phyloP scores from a whole-genome alignment of 2,888 invertebrate species.

The Liopterus haemorrhoidalis region DNA sequence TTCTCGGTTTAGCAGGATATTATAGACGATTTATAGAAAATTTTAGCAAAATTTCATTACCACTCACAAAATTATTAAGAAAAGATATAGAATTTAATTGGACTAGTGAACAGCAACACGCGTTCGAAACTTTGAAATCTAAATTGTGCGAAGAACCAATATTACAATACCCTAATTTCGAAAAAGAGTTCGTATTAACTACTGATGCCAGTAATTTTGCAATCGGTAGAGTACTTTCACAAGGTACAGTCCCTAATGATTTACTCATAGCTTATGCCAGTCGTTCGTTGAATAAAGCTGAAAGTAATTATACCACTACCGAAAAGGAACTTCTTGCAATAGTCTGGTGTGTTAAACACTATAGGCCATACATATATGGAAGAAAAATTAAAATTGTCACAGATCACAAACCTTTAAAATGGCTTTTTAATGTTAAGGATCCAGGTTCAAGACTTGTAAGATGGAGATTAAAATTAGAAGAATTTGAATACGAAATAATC shows the following conservation, averaged over 20 bases:
- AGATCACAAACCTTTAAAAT: slow-evolving; percentile 17
- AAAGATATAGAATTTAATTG: slow-evolving; percentile 18
- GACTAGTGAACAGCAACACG: slow-evolving; percentile 13
- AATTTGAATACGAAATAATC: slow-evolving; percentile 18
- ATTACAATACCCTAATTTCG: slow-evolving; percentile 19
- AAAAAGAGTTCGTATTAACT: slow-evolving; percentile 13
- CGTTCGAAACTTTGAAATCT: slow-evolving; percentile 10
- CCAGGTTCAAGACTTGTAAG: slow-evolving; percentile 11
- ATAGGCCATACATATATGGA: slow-evolving; percentile 18
- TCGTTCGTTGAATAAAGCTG: slow-evolving; percentile 15
- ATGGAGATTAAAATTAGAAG: slow-evolving; percentile 17
- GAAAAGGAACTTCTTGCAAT: slow-evolving; percentile 18
- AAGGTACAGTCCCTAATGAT: slow-evolving; percentile 9
- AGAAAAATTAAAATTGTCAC: slow-evolving; percentile 18
- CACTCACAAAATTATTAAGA: slow-evolving; percentile 14
- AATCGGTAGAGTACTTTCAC: slow-evolving; percentile 16
- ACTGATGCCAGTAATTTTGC: slow-evolving; percentile 15
- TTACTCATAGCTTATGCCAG: slow-evolving; percentile 18
- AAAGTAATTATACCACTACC: slow-evolving; percentile 15
- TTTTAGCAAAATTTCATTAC: slow-evolving; percentile 21
- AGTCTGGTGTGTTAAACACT: slow-evolving; percentile 16
- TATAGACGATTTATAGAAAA: slow-evolving; percentile 23
- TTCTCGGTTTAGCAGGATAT: slow-evolving; percentile 23
- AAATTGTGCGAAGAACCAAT: slow-evolving; percentile 12
- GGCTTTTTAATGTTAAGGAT: slow-evolving; percentile 16